Percentiles rank a stretch among this genome's conserved stretches.
Conservation (phyloP, 2,113 vertebrate species). For the Podarcis cretensis region DNA sequence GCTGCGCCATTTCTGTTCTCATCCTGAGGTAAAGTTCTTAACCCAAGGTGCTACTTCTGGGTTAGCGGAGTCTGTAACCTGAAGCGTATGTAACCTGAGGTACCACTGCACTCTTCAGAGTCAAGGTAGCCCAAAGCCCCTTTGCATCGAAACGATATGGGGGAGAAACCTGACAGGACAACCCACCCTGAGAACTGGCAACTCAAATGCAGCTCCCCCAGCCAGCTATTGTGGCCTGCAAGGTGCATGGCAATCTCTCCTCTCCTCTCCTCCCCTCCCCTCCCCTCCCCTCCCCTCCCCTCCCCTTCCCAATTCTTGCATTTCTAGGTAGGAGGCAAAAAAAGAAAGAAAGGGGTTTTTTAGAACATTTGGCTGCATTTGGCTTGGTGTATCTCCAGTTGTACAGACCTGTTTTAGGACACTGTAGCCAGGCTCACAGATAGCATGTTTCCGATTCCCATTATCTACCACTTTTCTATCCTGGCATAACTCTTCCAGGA, state of each 20-base stretch:
- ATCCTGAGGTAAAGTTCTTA: too few relatives aligned
- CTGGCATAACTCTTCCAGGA: not conserved
- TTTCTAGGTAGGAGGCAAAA: not conserved
- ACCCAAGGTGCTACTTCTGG: too few relatives aligned
- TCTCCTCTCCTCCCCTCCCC: too few relatives aligned
- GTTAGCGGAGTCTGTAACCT: too few relatives aligned
- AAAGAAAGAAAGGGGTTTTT: not conserved
- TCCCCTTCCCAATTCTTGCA: not conserved
- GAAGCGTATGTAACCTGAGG: too few relatives aligned
- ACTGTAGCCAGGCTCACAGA: not conserved
- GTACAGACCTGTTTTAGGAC: not conserved
- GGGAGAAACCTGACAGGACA: not conserved
- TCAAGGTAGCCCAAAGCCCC: not conserved
- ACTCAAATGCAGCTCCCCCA: not conserved
- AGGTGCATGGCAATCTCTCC: not conserved
- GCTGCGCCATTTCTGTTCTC: too few relatives aligned
- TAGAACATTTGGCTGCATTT: not conserved
- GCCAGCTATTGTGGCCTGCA: not conserved
- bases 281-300: too few relatives aligned
- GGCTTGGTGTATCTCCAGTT: not conserved
- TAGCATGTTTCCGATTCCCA: not conserved
- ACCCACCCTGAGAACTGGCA: not conserved
- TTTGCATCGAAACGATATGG: not conserved
- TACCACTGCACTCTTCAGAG: constrained; percentile 21
- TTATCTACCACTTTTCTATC: not conserved